Percentiles rank a stretch among this genome's conserved stretches.
Evolutionary conservation across 2,797 vertebrate genomes (phyloP).

Genomic region (Anabacerthia variegaticeps): DNA sequence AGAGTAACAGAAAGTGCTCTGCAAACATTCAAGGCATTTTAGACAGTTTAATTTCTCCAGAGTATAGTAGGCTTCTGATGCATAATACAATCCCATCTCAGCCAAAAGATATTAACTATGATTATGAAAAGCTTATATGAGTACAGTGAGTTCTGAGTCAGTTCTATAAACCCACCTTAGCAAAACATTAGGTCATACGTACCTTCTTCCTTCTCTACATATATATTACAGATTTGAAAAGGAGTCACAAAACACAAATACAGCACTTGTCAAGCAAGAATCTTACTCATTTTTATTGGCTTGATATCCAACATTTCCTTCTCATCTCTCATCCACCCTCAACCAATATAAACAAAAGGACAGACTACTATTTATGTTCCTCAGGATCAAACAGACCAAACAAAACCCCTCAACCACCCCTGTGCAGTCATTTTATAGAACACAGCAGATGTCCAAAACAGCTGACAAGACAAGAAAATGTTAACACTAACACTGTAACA

Average conservation of each 20-base stretch:
- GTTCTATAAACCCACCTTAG: neutral
- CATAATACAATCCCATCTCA: neutral
- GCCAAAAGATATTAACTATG: neutral
- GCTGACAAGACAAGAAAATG: slow-evolving; percentile 70
- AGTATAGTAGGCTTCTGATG: neutral
- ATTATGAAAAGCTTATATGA: neutral
- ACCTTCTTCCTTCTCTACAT: neutral
- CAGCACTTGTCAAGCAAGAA: slow-evolving; percentile 3
- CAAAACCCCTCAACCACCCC: slow-evolving; percentile 3
- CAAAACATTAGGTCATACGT: slow-evolving; percentile 9
- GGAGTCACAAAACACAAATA: slow-evolving; percentile 14
- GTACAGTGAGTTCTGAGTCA: slow-evolving; percentile 8
- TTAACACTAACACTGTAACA: slow-evolving; percentile 42
- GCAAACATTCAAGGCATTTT: neutral
- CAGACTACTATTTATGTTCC: slow-evolving; percentile 67
- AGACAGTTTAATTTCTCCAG: slow-evolving; percentile 10
- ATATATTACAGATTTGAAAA: neutral
- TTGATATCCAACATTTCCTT: slow-evolving; percentile 38
- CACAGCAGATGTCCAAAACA: slow-evolving; percentile 68
- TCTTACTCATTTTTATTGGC: slow-evolving; percentile 43
- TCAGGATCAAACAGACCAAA: slow-evolving; percentile 57
- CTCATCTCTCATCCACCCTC: slow-evolving; percentile 51
- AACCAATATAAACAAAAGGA: slow-evolving; percentile 61
- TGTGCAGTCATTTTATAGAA: slow-evolving; percentile 50
- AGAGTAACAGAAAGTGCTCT: neutral